Percentiles rank a stretch among this genome's conserved stretches.
These are phyloP conservation scores for Mylabris sibirica DNA, from an alignment of 2,888 invertebrate genomes.

Conservation along the genomic window DNA sequence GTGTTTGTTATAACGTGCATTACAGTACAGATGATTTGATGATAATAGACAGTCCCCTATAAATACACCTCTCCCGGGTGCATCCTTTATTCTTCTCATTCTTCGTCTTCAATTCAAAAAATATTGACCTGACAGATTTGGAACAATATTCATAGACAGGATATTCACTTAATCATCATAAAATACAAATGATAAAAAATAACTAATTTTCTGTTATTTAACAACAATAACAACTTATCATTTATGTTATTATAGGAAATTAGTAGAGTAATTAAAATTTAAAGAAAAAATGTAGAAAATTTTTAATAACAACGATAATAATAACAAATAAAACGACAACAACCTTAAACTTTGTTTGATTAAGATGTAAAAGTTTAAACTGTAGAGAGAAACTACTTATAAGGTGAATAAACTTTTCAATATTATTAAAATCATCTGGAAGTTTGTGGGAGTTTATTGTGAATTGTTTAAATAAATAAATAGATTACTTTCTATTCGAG, in stretches of 20 bases:
- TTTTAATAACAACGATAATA: too few species aligned
- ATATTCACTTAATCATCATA: conserved; percentile 23
- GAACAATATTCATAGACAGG: conserved; percentile 21
- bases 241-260: not conserved
- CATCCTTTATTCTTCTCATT: not conserved
- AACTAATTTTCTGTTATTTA: not conserved
- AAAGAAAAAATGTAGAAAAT: too few species aligned
- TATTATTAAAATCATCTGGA: not conserved
- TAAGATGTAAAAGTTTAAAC: not conserved
- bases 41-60: not conserved
- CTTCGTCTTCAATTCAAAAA: conserved; percentile 4
- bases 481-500: not conserved
- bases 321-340: not conserved
- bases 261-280: not conserved
- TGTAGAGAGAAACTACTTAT: not conserved
- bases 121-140: conserved; percentile 26
- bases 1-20: conserved; percentile 9
- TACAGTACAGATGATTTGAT: not conserved
- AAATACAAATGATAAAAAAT: conserved; percentile 10
- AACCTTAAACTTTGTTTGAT: conserved; percentile 1
- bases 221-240: not conserved
- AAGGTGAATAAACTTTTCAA: conserved; percentile 5
- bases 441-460: conserved; percentile 1
- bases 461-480: not conserved
- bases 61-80: conserved; percentile 12